These are phyloP conservation scores for Hipposideros armiger DNA, from an alignment of 2,113 vertebrate species.

Conservation along the genomic window DNA sequence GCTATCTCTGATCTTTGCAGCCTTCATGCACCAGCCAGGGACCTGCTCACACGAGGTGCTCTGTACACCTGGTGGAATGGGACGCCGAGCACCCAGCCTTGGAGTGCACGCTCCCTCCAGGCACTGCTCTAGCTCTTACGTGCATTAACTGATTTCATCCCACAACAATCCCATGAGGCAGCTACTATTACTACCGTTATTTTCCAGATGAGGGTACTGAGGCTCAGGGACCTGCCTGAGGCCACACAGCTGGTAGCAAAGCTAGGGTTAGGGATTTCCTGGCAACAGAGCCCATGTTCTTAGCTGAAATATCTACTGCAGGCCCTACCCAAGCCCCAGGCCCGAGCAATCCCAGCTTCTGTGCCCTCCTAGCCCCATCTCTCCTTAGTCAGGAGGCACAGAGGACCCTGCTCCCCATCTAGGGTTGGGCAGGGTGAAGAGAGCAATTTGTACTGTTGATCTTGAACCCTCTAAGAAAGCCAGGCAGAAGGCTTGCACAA, in stretches of 20 bases:
- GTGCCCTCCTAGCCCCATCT: background rate
- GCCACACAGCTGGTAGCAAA: background rate
- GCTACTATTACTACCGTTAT: background rate
- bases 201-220: background rate
- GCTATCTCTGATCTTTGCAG: background rate
- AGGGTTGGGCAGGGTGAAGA: background rate
- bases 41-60: background rate
- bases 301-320: rapidly evolving
- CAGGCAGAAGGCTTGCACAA: background rate
- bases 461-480: background rate
- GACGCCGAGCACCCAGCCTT: background rate
- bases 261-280: background rate
- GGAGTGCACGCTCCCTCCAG: rapidly evolving
- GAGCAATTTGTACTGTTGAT: background rate
- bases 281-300: background rate
- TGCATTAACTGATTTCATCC: background rate
- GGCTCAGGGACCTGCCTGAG: background rate
- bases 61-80: background rate
- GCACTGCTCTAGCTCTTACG: background rate
- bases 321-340: background rate
- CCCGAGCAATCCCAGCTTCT: background rate
- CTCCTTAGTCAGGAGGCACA: background rate
- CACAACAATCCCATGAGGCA: background rate
- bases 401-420: too few relatives aligned
- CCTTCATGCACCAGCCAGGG: background rate